Base-by-base conservation (phyloP, 2,888 invertebrate genomes). In the Bimastos eiseni region DNA sequence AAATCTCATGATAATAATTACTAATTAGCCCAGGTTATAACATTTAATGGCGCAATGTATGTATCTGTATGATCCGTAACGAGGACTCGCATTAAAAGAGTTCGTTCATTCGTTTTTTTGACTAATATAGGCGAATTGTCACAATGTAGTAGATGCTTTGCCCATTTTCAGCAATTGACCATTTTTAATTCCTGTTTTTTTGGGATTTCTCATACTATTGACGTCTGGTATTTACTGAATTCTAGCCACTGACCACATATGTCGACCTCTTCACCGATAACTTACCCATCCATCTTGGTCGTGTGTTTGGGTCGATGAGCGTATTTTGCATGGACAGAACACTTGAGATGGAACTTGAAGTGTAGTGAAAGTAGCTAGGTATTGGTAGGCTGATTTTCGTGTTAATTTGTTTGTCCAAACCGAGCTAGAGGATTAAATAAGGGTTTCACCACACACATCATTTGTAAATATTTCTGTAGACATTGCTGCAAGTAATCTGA, bases 401-500 rank as follows among this genome's bases (percentile, higher is more conserved):
- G 8, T 30, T n/a, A n/a, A 5, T 5, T n/a, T 70, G 70, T n/a
- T 55, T 55, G 1, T 30, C 49, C 70, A 30, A 70, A 70, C 30
- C 17, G n/a, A 70, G 70, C n/a, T 30, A 70, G 70, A 30, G n/a
- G n/a, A 70, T n/a, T 70, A 70, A 70, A 70, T 70, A 11, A 70
- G 70, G 70, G 70, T 70, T 70, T n/a, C 11, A n/a, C 30, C 70
- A n/a, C 11, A 11, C n/a, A 17, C 70, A n/a, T 70, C 70, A n/a
- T 70, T 70, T 70, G 70, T 70, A 70, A 70, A 70, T 70, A 70
- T 70, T 70, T n/a, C 70, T 70, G 70, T 70, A 70, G 30, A 70
- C 70, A n/a, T 70, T 70, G 70, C 70, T 8, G 13, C 8, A 17
- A 70, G 21, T 49, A 49, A 24, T 49, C 4, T 70, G 70, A n/a